Conservation (phyloP, 2,888 invertebrate genomes). For the Microplitis manilae region DNA sequence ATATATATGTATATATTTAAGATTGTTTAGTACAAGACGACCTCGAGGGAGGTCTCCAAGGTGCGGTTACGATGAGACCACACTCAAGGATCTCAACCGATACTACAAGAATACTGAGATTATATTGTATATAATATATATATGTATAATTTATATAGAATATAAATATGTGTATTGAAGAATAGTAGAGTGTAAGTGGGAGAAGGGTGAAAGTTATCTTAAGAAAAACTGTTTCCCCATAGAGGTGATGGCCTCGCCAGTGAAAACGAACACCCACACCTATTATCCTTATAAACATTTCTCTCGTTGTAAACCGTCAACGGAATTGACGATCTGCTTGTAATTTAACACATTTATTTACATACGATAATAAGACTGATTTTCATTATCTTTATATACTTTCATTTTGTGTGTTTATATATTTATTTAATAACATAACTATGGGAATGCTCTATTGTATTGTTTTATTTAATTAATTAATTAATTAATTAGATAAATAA, state of each 20-base stretch:
- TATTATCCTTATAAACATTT: constrained; percentile 18
- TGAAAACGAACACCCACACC: constrained; percentile 53
- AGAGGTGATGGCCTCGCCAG: constrained; percentile 43
- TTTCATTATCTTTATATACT: constrained; percentile 5
- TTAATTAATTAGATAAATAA: too few relatives aligned
- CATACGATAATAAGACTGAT: constrained; percentile 36
- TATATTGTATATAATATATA: background rate
- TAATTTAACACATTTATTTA: constrained; percentile 7
- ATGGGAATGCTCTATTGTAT: too few relatives aligned
- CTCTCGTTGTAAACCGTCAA: constrained; percentile 36
- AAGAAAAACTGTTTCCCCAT: constrained; percentile 36
- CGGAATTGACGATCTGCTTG: constrained; percentile 39
- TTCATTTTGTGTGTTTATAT: background rate
- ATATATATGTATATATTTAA: background rate
- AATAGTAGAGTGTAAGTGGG: constrained; percentile 16
- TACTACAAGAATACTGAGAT: background rate
- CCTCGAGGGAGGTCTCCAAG: background rate
- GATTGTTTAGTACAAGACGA: background rate
- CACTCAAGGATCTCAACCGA: background rate
- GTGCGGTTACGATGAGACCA: background rate
- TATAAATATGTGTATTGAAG: background rate
- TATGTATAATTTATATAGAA: background rate
- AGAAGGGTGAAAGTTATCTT: constrained; percentile 49
- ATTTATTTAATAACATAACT: too few relatives aligned
- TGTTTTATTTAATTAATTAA: too few relatives aligned